Percentiles rank a stretch among this genome's conserved stretches.
Conservation (phyloP, 2,113 vertebrate species). For the Hiodon alosoides region DNA sequence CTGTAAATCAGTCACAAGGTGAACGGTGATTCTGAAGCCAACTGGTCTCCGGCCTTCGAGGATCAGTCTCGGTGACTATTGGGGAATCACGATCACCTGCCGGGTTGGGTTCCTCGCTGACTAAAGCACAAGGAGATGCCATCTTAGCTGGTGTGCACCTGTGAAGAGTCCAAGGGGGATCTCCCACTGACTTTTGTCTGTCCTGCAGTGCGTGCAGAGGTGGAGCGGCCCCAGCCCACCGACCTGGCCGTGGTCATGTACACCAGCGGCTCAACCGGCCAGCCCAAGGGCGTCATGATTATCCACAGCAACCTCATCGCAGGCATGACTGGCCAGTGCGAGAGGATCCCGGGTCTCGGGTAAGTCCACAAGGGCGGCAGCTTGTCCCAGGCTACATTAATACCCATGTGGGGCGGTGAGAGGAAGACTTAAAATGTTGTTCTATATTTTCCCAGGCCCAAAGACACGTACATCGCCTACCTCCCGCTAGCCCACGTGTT, state of each 20-base stretch:
- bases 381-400: too few relatives aligned
- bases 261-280: slow-evolving; percentile 92
- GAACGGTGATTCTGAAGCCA: not conserved
- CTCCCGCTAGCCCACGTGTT: slow-evolving; percentile 92
- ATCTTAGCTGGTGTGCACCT: too few relatives aligned
- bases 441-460: slow-evolving; percentile 57
- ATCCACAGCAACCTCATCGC: slow-evolving; percentile 87
- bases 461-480: slow-evolving; percentile 91
- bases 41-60: too few relatives aligned
- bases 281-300: slow-evolving; percentile 95
- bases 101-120: too few relatives aligned
- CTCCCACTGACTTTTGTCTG: slow-evolving; percentile 2
- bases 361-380: slow-evolving; percentile 43
- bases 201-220: slow-evolving; percentile 58
- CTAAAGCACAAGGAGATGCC: too few relatives aligned
- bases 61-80: too few relatives aligned
- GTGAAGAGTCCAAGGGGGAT: not conserved
- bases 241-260: slow-evolving; percentile 96
- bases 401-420: too few relatives aligned
- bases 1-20: not conserved
- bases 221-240: slow-evolving; percentile 68
- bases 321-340: slow-evolving; percentile 93
- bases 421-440: not conserved
- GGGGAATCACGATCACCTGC: too few relatives aligned
- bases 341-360: slow-evolving; percentile 90